These are phyloP conservation scores for Cololabis saira DNA, from an alignment of 2,113 vertebrate genomes.

Conservation along the genomic window DNA sequence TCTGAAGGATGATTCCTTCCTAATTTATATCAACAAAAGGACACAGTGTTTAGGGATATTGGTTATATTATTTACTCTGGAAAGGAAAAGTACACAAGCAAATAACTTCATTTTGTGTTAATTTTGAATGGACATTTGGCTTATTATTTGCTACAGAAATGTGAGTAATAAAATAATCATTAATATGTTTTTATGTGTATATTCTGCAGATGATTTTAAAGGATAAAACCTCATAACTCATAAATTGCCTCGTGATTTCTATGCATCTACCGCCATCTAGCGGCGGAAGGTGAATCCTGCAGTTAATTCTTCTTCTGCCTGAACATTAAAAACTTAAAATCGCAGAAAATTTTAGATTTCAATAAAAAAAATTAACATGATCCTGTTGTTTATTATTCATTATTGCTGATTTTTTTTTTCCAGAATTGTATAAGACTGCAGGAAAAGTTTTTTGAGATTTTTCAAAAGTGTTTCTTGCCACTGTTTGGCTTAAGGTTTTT, in stretches of 20 bases:
- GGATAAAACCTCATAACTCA: not conserved
- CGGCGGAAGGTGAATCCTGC: conserved; percentile 1
- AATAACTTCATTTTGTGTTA: no score
- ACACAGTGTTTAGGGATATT: not conserved
- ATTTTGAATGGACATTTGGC: no score
- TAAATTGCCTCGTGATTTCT: conserved; percentile 11
- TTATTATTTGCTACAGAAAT: no score
- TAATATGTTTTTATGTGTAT: no score
- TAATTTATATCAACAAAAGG: conserved; percentile 1
- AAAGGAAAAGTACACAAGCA: not conserved
- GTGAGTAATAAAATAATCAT: no score
- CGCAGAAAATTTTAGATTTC: not conserved
- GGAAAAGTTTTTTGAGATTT: no score
- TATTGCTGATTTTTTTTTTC: no score
- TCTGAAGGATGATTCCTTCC: conserved; percentile 24
- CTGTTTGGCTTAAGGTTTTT: no score
- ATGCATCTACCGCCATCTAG: conserved; percentile 49
- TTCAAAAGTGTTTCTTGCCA: no score
- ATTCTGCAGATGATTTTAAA: no score
- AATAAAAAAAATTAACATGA: not conserved
- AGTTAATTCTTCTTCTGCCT: not conserved
- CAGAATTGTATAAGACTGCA: no score
- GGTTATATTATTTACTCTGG: not conserved
- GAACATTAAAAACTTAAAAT: not conserved
- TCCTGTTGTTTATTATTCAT: no score